Conservation (phyloP, 2,888 invertebrate species). For the Drosophila pseudotalamancana region DNA sequence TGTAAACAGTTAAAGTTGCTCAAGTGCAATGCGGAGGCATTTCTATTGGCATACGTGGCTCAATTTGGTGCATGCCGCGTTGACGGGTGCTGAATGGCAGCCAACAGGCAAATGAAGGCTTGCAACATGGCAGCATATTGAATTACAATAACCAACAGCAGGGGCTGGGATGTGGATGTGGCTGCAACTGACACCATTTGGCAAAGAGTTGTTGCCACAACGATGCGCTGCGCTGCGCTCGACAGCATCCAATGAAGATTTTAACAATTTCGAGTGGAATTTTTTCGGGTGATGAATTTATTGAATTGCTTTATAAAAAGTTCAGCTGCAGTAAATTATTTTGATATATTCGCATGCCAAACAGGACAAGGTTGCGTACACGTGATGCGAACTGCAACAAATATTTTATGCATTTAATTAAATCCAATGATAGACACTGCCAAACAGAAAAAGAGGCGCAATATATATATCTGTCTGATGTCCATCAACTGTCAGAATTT, state of each 20-base stretch:
- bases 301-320: conserved; percentile 42
- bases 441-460: not conserved
- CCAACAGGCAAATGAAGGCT: conserved; percentile 48
- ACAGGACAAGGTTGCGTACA: conserved; percentile 21
- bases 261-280: conserved; percentile 23
- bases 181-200: conserved; percentile 51
- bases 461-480: not conserved
- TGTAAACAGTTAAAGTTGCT: conserved; percentile 61
- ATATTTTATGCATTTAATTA: conserved; percentile 25
- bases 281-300: conserved; percentile 35
- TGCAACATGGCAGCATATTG: conserved; percentile 47
- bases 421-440: conserved; percentile 12
- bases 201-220: conserved; percentile 35
- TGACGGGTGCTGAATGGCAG: conserved; percentile 63
- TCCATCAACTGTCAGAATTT: conserved; percentile 12
- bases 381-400: conserved; percentile 29
- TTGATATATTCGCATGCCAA: conserved; percentile 56
- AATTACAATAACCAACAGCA: conserved; percentile 48
- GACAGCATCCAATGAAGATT: conserved; percentile 24
- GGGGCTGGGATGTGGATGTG: conserved; percentile 12
- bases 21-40: conserved; percentile 66
- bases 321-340: conserved; percentile 53
- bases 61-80: conserved; percentile 35
- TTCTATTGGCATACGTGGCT: conserved; percentile 59
- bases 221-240: conserved; percentile 13